Base-by-base conservation (phyloP, 2,888 invertebrate species). In the Dione vanillae region DNA sequence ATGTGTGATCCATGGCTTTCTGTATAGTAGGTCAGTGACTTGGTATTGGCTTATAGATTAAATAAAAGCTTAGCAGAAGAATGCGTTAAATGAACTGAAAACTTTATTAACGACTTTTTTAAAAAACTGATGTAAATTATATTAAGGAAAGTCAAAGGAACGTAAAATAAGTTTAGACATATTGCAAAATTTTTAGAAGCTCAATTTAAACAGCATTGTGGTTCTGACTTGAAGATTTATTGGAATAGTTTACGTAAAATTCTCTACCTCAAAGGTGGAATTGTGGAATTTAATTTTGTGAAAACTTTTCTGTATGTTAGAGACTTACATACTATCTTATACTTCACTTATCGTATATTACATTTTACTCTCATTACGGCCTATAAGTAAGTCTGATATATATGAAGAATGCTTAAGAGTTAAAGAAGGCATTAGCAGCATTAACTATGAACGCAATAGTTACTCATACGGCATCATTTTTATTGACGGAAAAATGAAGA, bases 251-350 rank as follows among this genome's bases (percentile, higher is more conserved):
- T 41, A 35, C 51, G 41, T 43, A 27, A 61, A 67, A 61, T 43
- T 47, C 47, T 58, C 35, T 19, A 49, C 41, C 27, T 27, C 37
- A 43, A 27, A 35, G 19, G 51, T 67, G 67, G 43, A 52, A 61
- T 67, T 67, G 61, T 67, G 67, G 61, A 67, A 67, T 67, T 67
- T 67, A 67, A 67, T 67, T 67, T 61, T 35, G 35, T 16, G 41
- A 52, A 61, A 67, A 52, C 16, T 67, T 67, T 51, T 47, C n/a
- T 47, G 47, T 49, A 27, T 49, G 49, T 40, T 40, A 11, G 61
- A 16, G 8, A 61, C 10, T 45, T 61, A 45, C 7, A 20, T 27
- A 27, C 27, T 5, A 27, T 3, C 27, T 27, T 27, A 27, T 27
- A 5, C 5, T 2, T 27, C 27, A 27, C 27, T 27, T 2, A 27